A percentile compares a stretch with the other conserved stretches of the same genome.
These are phyloP conservation scores for Petrosia ficiformis DNA, from an alignment of 37 sponge, comb jelly and placozoan genomes.

Conservation along the genomic window DNA sequence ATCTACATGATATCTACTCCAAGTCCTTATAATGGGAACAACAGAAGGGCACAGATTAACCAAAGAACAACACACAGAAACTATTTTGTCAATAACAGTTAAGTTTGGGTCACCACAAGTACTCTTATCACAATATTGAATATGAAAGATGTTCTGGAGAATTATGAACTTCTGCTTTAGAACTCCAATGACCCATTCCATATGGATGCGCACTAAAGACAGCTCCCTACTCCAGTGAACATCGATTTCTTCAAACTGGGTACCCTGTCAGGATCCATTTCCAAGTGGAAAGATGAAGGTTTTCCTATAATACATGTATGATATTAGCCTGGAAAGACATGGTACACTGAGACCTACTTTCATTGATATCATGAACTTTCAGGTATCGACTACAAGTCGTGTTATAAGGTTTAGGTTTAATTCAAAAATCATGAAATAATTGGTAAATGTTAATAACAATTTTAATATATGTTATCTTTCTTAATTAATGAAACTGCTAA, in stretches of 20 bases:
- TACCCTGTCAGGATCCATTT: not conserved
- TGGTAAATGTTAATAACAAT: too few species aligned
- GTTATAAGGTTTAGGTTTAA: too few species aligned
- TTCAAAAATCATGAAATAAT: too few species aligned
- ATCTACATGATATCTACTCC: slow-evolving; percentile 5
- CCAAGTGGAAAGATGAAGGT: too few species aligned
- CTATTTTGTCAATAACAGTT: slow-evolving; percentile 22
- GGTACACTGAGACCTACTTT: too few species aligned
- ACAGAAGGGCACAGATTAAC: too few species aligned
- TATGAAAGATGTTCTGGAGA: slow-evolving; percentile 31
- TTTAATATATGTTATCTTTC: too few species aligned
- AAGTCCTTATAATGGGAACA: slow-evolving; percentile 19
- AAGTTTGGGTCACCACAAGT: not conserved
- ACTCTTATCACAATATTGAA: slow-evolving; percentile 2
- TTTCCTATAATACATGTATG: too few species aligned
- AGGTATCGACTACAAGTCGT: too few species aligned
- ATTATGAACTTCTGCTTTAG: slow-evolving; percentile 57
- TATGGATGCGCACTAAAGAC: slow-evolving; percentile 41
- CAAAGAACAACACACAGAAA: slow-evolving; percentile 12
- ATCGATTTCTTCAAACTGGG: slow-evolving; percentile 31
- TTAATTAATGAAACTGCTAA: too few species aligned
- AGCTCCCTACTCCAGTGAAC: slow-evolving; percentile 40
- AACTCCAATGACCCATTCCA: slow-evolving; percentile 51
- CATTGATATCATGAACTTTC: too few species aligned
- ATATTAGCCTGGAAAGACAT: too few species aligned